phyloP scores from a whole-genome alignment of 1,140 invertebrate species.

The Ceratina japonica region DNA sequence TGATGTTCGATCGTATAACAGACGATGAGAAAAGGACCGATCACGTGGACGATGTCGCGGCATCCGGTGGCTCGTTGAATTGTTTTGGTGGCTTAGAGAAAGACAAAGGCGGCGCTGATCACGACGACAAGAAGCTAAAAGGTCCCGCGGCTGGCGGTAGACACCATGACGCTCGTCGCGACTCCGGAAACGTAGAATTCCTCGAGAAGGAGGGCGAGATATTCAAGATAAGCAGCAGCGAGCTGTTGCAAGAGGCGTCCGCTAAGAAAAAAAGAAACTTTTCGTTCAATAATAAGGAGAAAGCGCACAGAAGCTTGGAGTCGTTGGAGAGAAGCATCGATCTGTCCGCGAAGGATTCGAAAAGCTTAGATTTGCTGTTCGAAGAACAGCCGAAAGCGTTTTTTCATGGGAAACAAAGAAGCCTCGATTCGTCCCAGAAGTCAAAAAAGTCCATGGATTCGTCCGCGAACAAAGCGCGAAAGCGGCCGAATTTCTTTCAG shows the following conservation, averaged over 20 bases:
- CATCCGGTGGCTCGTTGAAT: slow-evolving; percentile 55
- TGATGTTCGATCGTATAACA: slow-evolving; percentile 50
- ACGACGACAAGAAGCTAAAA: slow-evolving; percentile 34
- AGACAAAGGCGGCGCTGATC: slow-evolving; percentile 31
- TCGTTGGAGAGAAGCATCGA: slow-evolving; percentile 62
- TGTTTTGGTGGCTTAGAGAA: slow-evolving; percentile 59
- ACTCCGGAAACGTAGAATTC: slow-evolving; percentile 65
- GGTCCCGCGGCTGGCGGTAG: background rate
- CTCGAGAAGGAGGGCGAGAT: slow-evolving; percentile 68
- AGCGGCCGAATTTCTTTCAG: slow-evolving; percentile 65
- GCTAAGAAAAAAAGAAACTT: slow-evolving; percentile 51
- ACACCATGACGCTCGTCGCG: slow-evolving; percentile 42
- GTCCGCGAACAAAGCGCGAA: slow-evolving; percentile 54
- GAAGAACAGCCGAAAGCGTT: slow-evolving; percentile 52
- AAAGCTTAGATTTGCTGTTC: slow-evolving; percentile 65
- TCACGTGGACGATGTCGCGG: slow-evolving; percentile 13
- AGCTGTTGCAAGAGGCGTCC: slow-evolving; percentile 55
- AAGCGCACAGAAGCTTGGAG: slow-evolving; percentile 66
- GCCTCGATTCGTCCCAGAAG: slow-evolving; percentile 61
- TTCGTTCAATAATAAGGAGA: slow-evolving; percentile 63
- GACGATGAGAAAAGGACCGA: slow-evolving; percentile 23
- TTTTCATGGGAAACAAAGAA: slow-evolving; percentile 63
- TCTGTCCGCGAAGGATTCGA: slow-evolving; percentile 52
- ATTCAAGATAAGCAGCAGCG: slow-evolving; percentile 66
- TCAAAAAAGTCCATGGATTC: slow-evolving; percentile 59